Evolutionary conservation across 23 tunicate genomes (phyloP).

Genomic region (Styela clava): DNA sequence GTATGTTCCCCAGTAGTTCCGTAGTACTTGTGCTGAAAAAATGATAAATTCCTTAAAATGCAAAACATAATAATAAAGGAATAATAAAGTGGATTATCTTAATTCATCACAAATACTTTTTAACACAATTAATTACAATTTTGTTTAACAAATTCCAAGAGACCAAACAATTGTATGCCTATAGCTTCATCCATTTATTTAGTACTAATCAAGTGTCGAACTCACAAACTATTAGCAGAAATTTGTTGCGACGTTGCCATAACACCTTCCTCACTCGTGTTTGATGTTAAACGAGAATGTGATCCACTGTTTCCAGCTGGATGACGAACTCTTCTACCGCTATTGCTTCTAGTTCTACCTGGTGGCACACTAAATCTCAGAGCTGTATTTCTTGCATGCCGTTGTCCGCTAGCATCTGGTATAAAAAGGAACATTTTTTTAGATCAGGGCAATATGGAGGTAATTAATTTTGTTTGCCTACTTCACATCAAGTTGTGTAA

Average conservation of each 20-base stretch:
- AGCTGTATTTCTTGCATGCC: background rate
- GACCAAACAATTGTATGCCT: no score
- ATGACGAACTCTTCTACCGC: constrained; percentile 23
- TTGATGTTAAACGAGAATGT: constrained; percentile 19
- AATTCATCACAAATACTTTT: no score
- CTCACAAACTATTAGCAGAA: constrained; percentile 6
- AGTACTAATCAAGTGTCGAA: no score
- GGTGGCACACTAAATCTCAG: background rate
- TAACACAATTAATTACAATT: no score
- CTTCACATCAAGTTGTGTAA: no score
- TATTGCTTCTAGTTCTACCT: background rate
- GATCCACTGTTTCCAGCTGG: constrained; percentile 30
- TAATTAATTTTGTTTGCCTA: no score
- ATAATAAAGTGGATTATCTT: no score
- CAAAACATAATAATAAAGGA: background rate
- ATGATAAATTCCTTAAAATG: background rate
- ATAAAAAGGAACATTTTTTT: no score
- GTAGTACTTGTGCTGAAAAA: constrained; percentile 3
- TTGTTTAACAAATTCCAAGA: no score
- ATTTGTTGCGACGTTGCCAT: background rate
- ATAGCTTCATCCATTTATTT: no score
- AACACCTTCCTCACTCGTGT: constrained; percentile 26
- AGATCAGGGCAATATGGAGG: no score
- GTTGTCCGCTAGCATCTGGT: background rate
- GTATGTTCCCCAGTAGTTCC: background rate